A percentile compares a stretch with the other conserved stretches of the same genome.
These are phyloP conservation scores for Phataginus tetradactyla DNA, from an alignment of 2,797 vertebrate genomes.

Conservation along the genomic window DNA sequence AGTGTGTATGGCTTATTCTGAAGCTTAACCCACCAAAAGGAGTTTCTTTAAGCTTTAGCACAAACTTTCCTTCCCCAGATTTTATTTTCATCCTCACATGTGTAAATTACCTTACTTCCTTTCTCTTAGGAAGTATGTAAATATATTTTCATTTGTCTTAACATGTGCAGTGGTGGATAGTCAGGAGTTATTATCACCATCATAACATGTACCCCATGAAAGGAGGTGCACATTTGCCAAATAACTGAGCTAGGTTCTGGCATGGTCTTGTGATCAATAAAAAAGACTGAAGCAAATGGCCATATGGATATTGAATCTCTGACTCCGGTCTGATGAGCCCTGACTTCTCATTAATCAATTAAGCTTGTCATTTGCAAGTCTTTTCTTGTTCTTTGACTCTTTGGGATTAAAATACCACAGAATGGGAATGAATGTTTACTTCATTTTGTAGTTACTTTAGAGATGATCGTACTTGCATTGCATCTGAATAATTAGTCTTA, in stretches of 20 bases:
- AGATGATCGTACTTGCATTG: not conserved
- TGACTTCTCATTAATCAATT: constrained; percentile 51
- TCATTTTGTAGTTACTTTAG: not conserved
- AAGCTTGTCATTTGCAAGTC: constrained; percentile 43
- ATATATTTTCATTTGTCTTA: not conserved
- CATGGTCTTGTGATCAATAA: not conserved
- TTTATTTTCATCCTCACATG: not conserved
- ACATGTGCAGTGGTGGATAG: not conserved
- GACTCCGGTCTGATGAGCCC: not conserved
- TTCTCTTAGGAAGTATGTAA: not conserved
- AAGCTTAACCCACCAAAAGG: not conserved
- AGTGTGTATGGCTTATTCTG: not conserved
- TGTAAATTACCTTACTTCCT: not conserved
- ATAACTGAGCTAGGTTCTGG: not conserved
- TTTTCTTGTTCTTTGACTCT: not conserved
- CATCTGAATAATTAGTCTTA: not conserved
- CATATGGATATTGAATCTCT: constrained; percentile 8
- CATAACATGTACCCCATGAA: not conserved
- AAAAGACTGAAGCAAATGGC: not conserved
- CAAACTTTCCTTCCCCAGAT: not conserved
- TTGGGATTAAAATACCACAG: not conserved
- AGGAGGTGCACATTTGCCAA: not conserved
- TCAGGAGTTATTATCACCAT: not conserved
- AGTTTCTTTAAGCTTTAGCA: not conserved
- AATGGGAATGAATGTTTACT: not conserved